phyloP scores from a whole-genome alignment of 2,797 vertebrate species.

The Lagodon rhomboides region DNA sequence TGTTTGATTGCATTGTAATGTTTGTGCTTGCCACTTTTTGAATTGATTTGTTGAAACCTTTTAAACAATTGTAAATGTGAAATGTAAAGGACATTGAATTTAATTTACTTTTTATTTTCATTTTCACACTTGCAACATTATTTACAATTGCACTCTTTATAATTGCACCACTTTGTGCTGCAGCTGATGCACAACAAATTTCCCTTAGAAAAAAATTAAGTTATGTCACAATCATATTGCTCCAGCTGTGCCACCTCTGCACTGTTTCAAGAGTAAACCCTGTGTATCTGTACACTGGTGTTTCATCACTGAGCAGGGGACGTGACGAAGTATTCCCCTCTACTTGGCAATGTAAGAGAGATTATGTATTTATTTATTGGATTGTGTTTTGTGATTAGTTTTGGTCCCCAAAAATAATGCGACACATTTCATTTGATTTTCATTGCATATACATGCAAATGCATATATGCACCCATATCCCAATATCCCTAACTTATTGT shows the following conservation, averaged over 20 bases:
- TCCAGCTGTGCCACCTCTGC: background rate
- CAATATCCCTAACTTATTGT: too few relatives aligned
- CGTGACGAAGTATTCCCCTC: background rate
- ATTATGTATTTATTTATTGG: background rate
- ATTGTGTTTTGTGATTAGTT: too few relatives aligned
- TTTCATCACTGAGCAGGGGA: conserved; percentile 12
- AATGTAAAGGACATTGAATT: too few relatives aligned
- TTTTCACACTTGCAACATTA: too few relatives aligned
- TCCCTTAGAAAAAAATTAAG: too few relatives aligned
- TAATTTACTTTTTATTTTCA: too few relatives aligned
- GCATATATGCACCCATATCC: too few relatives aligned
- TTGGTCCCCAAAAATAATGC: too few relatives aligned
- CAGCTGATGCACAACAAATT: too few relatives aligned
- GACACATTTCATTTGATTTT: too few relatives aligned
- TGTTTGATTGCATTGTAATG: background rate
- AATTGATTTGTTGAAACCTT: background rate
- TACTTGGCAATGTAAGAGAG: background rate
- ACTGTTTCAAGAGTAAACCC: background rate
- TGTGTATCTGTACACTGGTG: background rate
- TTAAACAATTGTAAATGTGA: background rate
- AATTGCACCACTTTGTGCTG: background rate
- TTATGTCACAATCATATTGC: background rate
- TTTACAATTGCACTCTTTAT: background rate
- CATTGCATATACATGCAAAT: too few relatives aligned
- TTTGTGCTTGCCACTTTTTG: background rate